These are phyloP conservation scores for Limanda limanda DNA, from an alignment of 2,113 vertebrate species.

Conservation along the genomic window DNA sequence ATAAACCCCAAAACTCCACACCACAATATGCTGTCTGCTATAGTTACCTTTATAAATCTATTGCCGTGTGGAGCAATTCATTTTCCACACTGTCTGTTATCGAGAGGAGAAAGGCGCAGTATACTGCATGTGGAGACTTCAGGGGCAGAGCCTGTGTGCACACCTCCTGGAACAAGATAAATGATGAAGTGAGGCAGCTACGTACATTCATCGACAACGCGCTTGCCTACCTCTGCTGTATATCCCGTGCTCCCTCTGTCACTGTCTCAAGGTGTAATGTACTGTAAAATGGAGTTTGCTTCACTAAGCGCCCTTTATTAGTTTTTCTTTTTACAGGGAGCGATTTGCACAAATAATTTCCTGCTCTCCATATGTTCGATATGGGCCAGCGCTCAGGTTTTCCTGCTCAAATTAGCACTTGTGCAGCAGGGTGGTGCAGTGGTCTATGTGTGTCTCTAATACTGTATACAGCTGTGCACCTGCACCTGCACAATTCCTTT, in stretches of 20 bases:
- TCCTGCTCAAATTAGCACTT: slow-evolving; percentile 50
- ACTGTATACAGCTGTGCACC: slow-evolving; percentile 1
- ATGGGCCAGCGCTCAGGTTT: slow-evolving; percentile 55
- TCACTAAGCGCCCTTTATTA: slow-evolving; percentile 76
- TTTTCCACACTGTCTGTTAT: slow-evolving; percentile 9
- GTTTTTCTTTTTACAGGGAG: slow-evolving; percentile 74
- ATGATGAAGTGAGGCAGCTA: slow-evolving; percentile 64
- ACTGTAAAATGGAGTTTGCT: slow-evolving; percentile 78
- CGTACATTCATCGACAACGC: slow-evolving; percentile 70
- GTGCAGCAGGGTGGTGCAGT: slow-evolving; percentile 19
- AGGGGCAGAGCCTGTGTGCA: slow-evolving; percentile 36
- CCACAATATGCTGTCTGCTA: neutral
- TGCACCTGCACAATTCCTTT: neutral
- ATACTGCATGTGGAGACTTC: slow-evolving; percentile 26
- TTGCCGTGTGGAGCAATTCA: neutral
- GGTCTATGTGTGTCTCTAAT: slow-evolving; percentile 7
- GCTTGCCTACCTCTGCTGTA: slow-evolving; percentile 60
- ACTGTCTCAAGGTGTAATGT: slow-evolving; percentile 79
- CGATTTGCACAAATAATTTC: slow-evolving; percentile 76
- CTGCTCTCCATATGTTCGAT: slow-evolving; percentile 70
- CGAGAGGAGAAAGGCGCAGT: slow-evolving; percentile 15
- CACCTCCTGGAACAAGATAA: slow-evolving; percentile 60
- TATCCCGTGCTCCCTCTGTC: slow-evolving; percentile 68
- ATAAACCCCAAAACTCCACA: neutral
- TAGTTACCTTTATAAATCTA: slow-evolving; percentile 12